Percentiles rank a stretch among this genome's conserved stretches.
Evolutionary conservation across 1,140 invertebrate species (phyloP).

Genomic region (Achroia grisella): DNA sequence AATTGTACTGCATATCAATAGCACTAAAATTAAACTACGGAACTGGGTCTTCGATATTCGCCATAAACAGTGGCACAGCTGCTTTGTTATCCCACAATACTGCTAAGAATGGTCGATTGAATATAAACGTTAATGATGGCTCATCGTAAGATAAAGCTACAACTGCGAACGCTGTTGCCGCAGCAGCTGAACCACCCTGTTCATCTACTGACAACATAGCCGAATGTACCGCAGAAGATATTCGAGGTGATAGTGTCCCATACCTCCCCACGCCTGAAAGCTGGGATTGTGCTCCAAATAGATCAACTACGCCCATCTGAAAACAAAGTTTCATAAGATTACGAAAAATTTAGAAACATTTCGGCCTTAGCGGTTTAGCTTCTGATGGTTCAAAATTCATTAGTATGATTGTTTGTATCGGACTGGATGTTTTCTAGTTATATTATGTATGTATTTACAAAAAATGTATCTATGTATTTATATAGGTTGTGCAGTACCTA

Average conservation of each 20-base stretch:
- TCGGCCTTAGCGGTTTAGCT: too few species aligned
- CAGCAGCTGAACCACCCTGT: conserved; percentile 80
- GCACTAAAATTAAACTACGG: background rate
- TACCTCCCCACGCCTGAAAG: conserved; percentile 62
- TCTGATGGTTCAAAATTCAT: too few species aligned
- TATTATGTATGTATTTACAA: too few species aligned
- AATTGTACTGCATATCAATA: too few species aligned
- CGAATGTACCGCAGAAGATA: conserved; percentile 80
- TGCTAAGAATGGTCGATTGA: conserved; percentile 80
- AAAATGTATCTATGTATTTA: too few species aligned
- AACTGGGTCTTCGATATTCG: conserved; percentile 53
- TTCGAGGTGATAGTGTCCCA: conserved; percentile 43
- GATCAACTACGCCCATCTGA: conserved; percentile 77
- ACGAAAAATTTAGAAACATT: too few species aligned
- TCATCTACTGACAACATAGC: conserved; percentile 83
- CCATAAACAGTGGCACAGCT: conserved; percentile 58
- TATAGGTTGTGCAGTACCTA: too few species aligned
- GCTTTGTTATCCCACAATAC: conserved; percentile 55
- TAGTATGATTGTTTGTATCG: too few species aligned
- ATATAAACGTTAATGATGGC: conserved; percentile 63
- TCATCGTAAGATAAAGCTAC: conserved; percentile 76
- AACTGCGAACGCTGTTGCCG: conserved; percentile 76
- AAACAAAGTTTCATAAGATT: conserved; percentile 19
- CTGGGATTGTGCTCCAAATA: conserved; percentile 77
- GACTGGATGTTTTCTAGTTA: too few species aligned